A percentile compares a stretch with the other conserved stretches of the same genome.
These are phyloP conservation scores for Bujurquina vittata DNA, from an alignment of 2,113 vertebrate genomes.

Conservation along the genomic window DNA sequence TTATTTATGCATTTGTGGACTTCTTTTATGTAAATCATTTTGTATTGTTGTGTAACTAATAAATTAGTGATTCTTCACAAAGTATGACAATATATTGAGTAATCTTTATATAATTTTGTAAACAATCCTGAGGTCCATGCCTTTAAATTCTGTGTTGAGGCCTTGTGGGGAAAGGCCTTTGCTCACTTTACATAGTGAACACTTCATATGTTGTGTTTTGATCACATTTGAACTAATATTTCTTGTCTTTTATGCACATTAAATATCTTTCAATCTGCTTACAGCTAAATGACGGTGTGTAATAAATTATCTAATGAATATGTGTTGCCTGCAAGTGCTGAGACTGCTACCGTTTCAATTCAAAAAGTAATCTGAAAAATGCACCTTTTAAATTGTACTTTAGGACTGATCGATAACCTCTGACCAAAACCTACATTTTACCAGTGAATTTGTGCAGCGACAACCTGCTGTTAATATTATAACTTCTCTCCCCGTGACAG, in stretches of 20 bases:
- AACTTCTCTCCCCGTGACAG: background rate
- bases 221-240: background rate
- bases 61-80: constrained; percentile 3
- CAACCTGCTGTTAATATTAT: rapidly evolving
- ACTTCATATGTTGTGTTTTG: background rate
- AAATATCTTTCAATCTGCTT: background rate
- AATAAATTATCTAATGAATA: background rate
- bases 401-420: background rate
- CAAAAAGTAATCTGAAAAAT: background rate
- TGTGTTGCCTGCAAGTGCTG: background rate
- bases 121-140: background rate
- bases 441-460: rapidly evolving
- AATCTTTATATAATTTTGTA: background rate
- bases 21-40: constrained; percentile 2
- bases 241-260: background rate
- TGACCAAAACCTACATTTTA: background rate
- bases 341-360: rapidly evolving
- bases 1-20: background rate
- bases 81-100: background rate
- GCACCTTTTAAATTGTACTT: background rate
- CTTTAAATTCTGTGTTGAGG: background rate
- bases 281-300: background rate
- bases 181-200: background rate
- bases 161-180: background rate
- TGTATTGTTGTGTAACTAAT: constrained; percentile 11